Base-by-base conservation (phyloP, 1,140 invertebrate species). In the Aphaenogaster floridana region DNA sequence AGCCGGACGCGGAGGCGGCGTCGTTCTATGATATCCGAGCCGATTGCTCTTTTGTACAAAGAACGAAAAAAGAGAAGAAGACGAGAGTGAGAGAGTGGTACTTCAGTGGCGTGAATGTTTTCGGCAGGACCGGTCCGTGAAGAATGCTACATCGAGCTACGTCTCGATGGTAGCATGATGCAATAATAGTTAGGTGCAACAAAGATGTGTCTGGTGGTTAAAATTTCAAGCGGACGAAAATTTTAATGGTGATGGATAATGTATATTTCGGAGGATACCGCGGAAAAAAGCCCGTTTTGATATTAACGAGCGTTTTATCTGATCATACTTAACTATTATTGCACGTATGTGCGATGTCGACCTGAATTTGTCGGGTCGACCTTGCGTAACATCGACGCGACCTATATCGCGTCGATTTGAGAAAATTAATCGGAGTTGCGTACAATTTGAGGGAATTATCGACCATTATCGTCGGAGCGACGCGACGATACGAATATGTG, bases 11-110 rank as follows among this genome's bases (percentile, higher is more conserved):
- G 63, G 21, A 28, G 63, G 21, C 48, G 48, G 13, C 36, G n/a
- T 71, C 64, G 48, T 81, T 81, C 36, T 54, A 63, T 36, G 77
- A 84, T 86, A 72, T 78, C 36, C 36, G 68, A 89, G 66, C 59
- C 78, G 48, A 21, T 80, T 71, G 87, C 66, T 89, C 52, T 89
- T 89, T 88, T 86, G 59, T 89, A 74, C 59, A 77, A 68, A 89
- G 36, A 57, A 48, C 36, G 21, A 64, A 39, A 61, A 36, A 36
- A 42, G 50, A 45, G 11, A 54, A 50, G 1, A 59, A 54, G 13
- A 54, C 61, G 4, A 42, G 48, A 45, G 42, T 39, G 68, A 28
- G 45, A 48, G 28, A 48, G 28, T 57, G 54, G 64, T 36, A 66
- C 77, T 61, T 79, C 59, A 54, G 50, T 77, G 50, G 42, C 57